Base-by-base conservation (phyloP, 2,888 invertebrate genomes). In the Dione juno region DNA sequence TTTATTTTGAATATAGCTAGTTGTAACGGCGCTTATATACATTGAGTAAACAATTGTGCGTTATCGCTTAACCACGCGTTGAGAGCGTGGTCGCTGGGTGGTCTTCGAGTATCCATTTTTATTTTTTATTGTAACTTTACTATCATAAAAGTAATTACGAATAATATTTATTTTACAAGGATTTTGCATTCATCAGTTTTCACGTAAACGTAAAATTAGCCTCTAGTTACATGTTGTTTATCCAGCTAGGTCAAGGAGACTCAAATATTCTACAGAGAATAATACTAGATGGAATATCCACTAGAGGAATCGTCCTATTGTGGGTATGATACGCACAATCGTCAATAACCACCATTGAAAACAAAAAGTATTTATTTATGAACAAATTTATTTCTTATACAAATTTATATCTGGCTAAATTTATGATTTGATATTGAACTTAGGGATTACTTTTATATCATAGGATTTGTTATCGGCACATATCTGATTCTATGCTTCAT, bases 1-100 rank as follows among this genome's bases (percentile, higher is more conserved):
- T 63, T 41, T n/a, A 41, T 70, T 67, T 67, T 64, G 28, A 7
- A 67, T 10, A 13, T 40, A 57, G 13, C 37, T 19, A 16, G 40
- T 28, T 28, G 2, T 28, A 19, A 35, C 45, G 21, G 43, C 35
- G 37, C 16, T 63, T 40, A 16, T 40, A 53, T 61, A 28, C 41
- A 41, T 53, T 41, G 57, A 41, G 53, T 53, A 66, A 68, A 63
- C 57, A 63, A 67, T 66, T 69, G 45, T 71, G 70, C 21, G 69
- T 63, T 75, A 75, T 74, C 70, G n/a, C n/a, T n/a, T n/a, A 37
- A 41, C 53, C 83, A 83, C 78, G 84, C 78, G 66, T 41, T 63
- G 5, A 50, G 13, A 65, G 75, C 83, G 81, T 85, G 84, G 67
- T 45, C 50, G 48, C 48, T 78, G 79, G 78, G 75, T 75, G 50